Conservation (phyloP, 2,113 vertebrate genomes). For the Misgurnus anguillicaudatus region DNA sequence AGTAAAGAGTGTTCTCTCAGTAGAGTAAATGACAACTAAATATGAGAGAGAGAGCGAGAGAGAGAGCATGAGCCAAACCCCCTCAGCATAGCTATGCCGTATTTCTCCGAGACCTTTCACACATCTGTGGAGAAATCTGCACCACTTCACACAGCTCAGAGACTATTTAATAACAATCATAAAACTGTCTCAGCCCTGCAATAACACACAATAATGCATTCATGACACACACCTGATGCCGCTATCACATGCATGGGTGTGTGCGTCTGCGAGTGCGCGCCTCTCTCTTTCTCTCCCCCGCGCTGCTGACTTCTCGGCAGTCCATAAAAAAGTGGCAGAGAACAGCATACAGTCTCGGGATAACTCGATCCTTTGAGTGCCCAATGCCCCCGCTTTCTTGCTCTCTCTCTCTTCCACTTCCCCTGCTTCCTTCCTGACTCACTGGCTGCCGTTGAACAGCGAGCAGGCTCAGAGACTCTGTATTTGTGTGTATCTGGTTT, state of each 20-base stretch:
- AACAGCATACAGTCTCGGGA: conserved; percentile 13
- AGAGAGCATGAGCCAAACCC: neutral
- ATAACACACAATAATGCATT: neutral
- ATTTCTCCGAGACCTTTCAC: conserved; percentile 29
- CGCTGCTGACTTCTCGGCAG: neutral
- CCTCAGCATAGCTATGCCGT: neutral
- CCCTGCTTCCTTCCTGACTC: conserved; percentile 43
- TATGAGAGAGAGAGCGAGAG: neutral
- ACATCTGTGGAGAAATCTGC: conserved; percentile 36
- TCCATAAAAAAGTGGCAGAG: neutral
- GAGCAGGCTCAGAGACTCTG: conserved; percentile 5
- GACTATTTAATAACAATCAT: conserved; percentile 9
- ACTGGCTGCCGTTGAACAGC: conserved; percentile 18
- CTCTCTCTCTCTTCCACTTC: conserved; percentile 39
- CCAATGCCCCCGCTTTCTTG: neutral
- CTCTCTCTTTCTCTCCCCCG: conserved; percentile 4
- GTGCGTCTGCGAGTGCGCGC: neutral
- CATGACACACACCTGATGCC: conserved; percentile 43
- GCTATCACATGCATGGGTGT: conserved; percentile 26
- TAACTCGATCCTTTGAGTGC: conserved; percentile 1
- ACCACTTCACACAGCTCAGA: conserved; percentile 2
- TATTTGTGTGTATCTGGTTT: conserved; percentile 1
- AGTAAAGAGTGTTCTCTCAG: neutral
- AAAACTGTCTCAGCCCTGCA: neutral
- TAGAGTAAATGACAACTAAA: too few relatives aligned